Conservation (phyloP, 2,888 invertebrate genomes). For the Idaea biselata region DNA sequence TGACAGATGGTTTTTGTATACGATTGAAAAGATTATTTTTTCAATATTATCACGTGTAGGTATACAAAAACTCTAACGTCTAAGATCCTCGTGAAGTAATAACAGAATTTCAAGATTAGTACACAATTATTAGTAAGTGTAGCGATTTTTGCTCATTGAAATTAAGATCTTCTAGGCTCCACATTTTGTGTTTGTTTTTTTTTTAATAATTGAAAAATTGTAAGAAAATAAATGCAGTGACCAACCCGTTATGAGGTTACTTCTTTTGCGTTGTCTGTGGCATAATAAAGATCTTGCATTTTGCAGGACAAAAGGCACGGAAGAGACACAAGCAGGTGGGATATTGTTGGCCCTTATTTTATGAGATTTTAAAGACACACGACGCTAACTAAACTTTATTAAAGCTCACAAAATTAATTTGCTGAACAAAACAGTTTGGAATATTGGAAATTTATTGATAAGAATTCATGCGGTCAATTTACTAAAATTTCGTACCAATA, state of each 20-base stretch:
- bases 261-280: no score
- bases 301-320: no score
- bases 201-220: no score
- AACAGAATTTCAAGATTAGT: background rate
- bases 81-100: background rate
- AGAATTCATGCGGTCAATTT: slow-evolving; percentile 4
- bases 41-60: no score
- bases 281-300: no score
- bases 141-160: no score
- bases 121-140: no score
- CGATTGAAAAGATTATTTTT: background rate
- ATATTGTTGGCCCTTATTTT: background rate
- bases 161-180: no score
- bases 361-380: background rate
- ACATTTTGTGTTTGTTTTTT: no score
- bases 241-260: no score
- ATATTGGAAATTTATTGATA: background rate
- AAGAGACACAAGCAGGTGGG: no score
- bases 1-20: slow-evolving; percentile 3
- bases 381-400: background rate
- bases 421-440: background rate
- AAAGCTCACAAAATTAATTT: background rate
- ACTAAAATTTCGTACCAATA: slow-evolving; percentile 26
- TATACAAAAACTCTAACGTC: background rate
- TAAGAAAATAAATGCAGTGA: no score